Conservation (phyloP, 2,888 invertebrate species). For the Mactromeris polynyma region DNA sequence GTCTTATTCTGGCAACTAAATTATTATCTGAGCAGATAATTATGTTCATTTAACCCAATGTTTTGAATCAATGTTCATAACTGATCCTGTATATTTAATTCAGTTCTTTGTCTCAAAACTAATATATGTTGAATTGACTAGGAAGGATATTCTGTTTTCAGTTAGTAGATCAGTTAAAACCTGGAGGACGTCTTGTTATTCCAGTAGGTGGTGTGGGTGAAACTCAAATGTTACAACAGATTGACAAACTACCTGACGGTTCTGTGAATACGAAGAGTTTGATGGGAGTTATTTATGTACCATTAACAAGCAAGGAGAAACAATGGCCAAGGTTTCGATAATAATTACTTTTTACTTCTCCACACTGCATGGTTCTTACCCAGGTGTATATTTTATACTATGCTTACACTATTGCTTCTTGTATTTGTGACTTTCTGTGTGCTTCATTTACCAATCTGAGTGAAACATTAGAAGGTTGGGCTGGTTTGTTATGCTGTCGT, state of each 20-base stretch:
- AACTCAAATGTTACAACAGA: constrained; percentile 95
- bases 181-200: constrained; percentile 95
- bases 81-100: too few relatives aligned
- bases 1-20: too few relatives aligned
- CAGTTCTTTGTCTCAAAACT: too few relatives aligned
- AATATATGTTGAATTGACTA: too few relatives aligned
- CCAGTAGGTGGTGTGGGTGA: constrained; percentile 91
- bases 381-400: constrained; percentile 38
- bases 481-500: too few relatives aligned
- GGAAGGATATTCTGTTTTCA: constrained; percentile 86
- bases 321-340: constrained; percentile 90
- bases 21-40: too few relatives aligned
- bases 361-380: constrained; percentile 28
- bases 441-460: background rate
- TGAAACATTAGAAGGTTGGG: too few relatives aligned
- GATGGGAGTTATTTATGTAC: constrained; percentile 99
- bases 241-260: constrained; percentile 95
- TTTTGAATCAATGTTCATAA: too few relatives aligned
- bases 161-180: constrained; percentile 95
- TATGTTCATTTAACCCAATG: too few relatives aligned
- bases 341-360: constrained; percentile 42
- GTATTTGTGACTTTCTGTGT: background rate
- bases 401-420: background rate
- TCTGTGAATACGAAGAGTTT: constrained; percentile 92
- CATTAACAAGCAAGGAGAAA: constrained; percentile 94